phyloP scores from a whole-genome alignment of 2,888 invertebrate genomes.

The Zelleria hepariella region DNA sequence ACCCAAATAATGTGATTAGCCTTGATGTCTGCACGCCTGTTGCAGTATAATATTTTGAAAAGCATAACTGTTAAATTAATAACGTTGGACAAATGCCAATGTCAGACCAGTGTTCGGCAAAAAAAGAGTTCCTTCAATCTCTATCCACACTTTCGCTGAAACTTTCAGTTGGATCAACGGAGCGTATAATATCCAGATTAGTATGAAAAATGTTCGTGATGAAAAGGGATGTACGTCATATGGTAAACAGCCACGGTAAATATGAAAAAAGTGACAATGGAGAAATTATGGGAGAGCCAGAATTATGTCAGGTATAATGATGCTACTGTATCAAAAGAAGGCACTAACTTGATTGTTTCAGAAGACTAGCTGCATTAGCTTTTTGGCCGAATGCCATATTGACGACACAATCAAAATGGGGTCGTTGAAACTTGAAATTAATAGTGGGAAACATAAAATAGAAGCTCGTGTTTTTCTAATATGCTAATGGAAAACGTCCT shows the following conservation, averaged over 20 bases:
- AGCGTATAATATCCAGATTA: conserved; percentile 15
- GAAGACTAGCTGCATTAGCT: background rate
- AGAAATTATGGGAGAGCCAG: background rate
- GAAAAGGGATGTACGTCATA: background rate
- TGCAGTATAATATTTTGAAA: conserved; percentile 49
- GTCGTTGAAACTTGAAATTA: background rate
- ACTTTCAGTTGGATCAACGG: background rate
- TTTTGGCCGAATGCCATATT: background rate
- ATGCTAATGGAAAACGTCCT: background rate
- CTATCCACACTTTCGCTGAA: background rate
- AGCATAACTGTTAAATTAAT: conserved; percentile 51
- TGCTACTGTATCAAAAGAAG: background rate
- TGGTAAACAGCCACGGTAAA: background rate
- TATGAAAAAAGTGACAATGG: background rate
- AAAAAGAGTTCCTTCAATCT: background rate
- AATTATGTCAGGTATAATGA: background rate
- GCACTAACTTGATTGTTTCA: background rate
- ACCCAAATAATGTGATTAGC: conserved; percentile 29
- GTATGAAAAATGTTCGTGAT: background rate
- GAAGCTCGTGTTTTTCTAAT: background rate
- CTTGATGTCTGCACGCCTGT: conserved; percentile 38
- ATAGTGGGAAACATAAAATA: background rate
- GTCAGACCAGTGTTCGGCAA: conserved; percentile 18
- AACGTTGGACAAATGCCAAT: conserved; percentile 48
- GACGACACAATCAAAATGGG: background rate